Base-by-base conservation (phyloP, 1,140 invertebrate species). In the Drosophila ananassae region DNA sequence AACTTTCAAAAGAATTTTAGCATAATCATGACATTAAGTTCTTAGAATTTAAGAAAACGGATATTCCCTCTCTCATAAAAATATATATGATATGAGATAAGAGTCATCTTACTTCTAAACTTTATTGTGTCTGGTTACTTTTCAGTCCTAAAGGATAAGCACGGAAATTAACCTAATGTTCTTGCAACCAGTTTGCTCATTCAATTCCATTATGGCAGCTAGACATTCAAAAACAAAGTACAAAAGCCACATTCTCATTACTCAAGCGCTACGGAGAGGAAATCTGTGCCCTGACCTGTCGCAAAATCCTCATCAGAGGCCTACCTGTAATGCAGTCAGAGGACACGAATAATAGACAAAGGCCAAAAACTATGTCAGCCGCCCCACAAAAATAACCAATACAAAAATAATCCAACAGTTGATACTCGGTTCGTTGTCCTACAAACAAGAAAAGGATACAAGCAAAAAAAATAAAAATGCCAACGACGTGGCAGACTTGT, bases 401-500 rank as follows among this genome's bases (percentile, higher is more conserved):
- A 74, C 50, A 62, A 71, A 75, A 83, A 79, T 83, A 83, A 79
- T 83, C 64, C 75, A 56, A 57, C 71, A 75, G 79, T 66, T 83
- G 75, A 71, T 82, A 58, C 57, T 83, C 60, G 77, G 79, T 83
- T 79, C 76, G 75, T 83, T 79, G 79, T 79, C 71, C 79, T 60
- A 83, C 61, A 83, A 83, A 24, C 44, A 47, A 47, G 21, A 21
- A 73, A 55, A 44, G 41, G 55, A 51, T 72, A 46, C 41, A 22
- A 2, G 10, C 10, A 37, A 10, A 60, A 55, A 48, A 13, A 17
- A 17, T 17, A 13, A 34, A 39, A 44, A 32, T 25, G 21, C 13
- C 67, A 46, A 50, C 54, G 32, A 50, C 68, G 53, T 28, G 25
- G 47, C 69, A 73, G 67, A 73, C 69, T 51, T 63, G 69, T 55